Evolutionary conservation across 2,888 invertebrate genomes (phyloP).

Genomic region (Dasypolia templi): DNA sequence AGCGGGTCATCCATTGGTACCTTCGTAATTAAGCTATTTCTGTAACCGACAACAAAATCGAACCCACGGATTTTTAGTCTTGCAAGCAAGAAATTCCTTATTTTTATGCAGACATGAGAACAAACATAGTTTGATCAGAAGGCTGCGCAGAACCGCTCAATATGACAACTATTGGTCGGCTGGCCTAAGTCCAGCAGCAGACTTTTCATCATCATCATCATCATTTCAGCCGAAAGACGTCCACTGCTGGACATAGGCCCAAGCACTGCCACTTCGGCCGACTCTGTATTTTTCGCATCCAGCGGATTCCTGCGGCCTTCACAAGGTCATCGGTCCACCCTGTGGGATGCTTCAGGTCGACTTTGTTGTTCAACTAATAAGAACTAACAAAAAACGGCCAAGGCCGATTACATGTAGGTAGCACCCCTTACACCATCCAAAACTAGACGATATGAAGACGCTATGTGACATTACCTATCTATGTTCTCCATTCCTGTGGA

Average conservation of each 20-base stretch:
- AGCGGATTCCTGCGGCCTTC: background rate
- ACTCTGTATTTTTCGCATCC: background rate
- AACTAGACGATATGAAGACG: background rate
- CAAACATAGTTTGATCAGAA: background rate
- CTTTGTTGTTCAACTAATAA: background rate
- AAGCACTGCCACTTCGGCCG: background rate
- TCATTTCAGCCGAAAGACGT: background rate
- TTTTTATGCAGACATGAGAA: background rate
- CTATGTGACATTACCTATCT: background rate
- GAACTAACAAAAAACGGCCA: background rate
- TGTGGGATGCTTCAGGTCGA: background rate
- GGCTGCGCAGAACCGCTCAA: no score
- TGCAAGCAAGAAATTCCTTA: background rate
- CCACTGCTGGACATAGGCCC: background rate
- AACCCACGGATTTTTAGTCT: slow-evolving; percentile 30
- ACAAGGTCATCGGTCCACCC: background rate
- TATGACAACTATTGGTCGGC: background rate
- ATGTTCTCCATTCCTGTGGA: background rate
- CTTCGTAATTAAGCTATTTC: slow-evolving; percentile 67
- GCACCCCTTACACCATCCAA: no score
- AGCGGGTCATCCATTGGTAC: slow-evolving; percentile 57
- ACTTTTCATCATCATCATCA: background rate
- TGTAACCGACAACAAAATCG: slow-evolving; percentile 60
- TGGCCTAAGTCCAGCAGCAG: background rate
- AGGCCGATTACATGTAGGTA: background rate